Evolutionary conservation across 2,888 invertebrate genomes (phyloP).

Genomic region (Tipula vernalis): DNA sequence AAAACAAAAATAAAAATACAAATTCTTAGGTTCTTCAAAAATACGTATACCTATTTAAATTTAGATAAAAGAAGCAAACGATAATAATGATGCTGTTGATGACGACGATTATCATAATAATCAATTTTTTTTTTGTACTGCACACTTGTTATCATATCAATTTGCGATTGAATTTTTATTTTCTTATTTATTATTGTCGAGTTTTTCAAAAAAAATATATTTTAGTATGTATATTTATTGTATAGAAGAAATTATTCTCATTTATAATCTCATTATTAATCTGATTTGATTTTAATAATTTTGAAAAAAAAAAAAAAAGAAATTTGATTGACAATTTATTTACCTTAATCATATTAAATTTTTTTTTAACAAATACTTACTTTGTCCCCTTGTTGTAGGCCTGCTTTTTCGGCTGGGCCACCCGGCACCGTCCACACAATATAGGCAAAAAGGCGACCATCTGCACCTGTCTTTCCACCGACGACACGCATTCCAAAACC

Average conservation of each 20-base stretch:
- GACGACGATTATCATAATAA: neutral
- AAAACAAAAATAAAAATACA: neutral
- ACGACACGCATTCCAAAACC: slow-evolving; percentile 93
- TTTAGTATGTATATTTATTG: too few relatives aligned
- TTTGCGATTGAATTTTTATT: neutral
- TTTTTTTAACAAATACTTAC: slow-evolving; percentile 32
- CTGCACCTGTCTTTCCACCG: slow-evolving; percentile 77
- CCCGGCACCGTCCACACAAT: slow-evolving; percentile 87
- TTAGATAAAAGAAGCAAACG: neutral
- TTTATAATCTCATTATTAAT: neutral
- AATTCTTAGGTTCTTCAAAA: neutral
- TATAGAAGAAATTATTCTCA: neutral
- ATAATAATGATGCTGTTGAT: neutral
- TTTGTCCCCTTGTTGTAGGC: slow-evolving; percentile 81
- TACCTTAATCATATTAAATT: neutral
- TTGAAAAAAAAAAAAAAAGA: neutral
- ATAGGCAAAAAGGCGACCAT: slow-evolving; percentile 78
- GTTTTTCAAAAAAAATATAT: too few relatives aligned
- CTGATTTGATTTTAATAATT: neutral
- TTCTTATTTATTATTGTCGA: neutral
- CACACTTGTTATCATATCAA: neutral
- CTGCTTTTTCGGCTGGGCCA: slow-evolving; percentile 82
- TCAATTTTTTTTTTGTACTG: neutral
- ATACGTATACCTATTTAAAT: neutral
- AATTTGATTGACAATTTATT: neutral